Conservation (phyloP, 2,888 invertebrate genomes). For the Stegophylla sp. region DNA sequence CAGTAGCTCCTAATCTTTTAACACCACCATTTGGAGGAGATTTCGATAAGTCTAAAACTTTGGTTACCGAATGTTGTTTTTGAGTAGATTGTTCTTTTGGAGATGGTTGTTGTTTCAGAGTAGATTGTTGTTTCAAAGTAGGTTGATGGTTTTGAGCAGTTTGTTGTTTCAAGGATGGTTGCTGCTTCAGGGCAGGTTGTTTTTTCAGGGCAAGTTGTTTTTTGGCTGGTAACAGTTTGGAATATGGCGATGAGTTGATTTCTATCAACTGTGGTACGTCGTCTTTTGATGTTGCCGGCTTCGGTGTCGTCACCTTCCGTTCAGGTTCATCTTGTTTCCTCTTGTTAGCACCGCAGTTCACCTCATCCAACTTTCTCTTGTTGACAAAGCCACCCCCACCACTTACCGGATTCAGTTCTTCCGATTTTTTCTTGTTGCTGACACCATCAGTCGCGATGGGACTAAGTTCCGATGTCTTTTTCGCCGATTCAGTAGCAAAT, state of each 20-base stretch:
- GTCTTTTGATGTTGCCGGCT: slow-evolving; percentile 29
- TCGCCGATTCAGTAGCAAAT: slow-evolving; percentile 22
- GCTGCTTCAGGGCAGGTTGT: slow-evolving; percentile 54
- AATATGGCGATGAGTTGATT: slow-evolving; percentile 61
- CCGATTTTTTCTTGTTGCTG: neutral
- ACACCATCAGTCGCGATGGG: neutral
- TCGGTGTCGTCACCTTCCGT: slow-evolving; percentile 31
- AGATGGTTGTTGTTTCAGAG: slow-evolving; percentile 51
- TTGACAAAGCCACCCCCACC: neutral
- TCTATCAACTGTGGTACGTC: slow-evolving; percentile 62
- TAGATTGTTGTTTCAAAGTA: slow-evolving; percentile 43
- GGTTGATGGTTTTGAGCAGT: slow-evolving; percentile 6
- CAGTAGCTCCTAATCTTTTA: neutral
- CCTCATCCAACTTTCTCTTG: neutral
- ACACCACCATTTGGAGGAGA: slow-evolving; percentile 24
- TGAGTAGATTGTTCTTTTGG: neutral
- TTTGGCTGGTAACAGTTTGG: slow-evolving; percentile 58
- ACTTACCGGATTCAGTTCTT: neutral
- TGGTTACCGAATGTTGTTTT: neutral
- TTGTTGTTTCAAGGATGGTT: slow-evolving; percentile 9
- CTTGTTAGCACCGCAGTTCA: neutral
- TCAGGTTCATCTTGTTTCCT: slow-evolving; percentile 37
- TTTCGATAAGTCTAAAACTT: slow-evolving; percentile 40
- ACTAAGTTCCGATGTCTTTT: slow-evolving; percentile 28
- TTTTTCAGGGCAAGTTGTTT: slow-evolving; percentile 42